Base-by-base conservation (phyloP, 2,888 invertebrate genomes). In the Invenusta paracnida region DNA sequence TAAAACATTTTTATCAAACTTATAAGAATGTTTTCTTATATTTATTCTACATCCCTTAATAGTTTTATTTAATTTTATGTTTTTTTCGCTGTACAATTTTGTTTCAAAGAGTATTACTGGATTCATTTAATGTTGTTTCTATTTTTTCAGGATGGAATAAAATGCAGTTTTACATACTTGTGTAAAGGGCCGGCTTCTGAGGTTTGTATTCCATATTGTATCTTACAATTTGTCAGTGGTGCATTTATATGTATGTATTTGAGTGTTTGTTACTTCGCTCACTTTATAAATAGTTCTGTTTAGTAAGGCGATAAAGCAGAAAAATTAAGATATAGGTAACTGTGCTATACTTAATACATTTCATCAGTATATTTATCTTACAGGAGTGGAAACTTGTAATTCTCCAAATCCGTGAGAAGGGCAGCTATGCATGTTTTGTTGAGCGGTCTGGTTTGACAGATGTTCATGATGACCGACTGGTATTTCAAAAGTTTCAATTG, bases 101-200 rank as follows among this genome's bases (percentile, higher is more conserved):
- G n/a, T n/a, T n/a, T n/a, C n/a, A n/a, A n/a, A n/a, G n/a, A n/a
- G n/a, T n/a, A n/a, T n/a, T n/a, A n/a, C n/a, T n/a, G n/a, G n/a
- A n/a, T n/a, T n/a, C n/a, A n/a, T n/a, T n/a, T n/a, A n/a, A n/a
- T n/a, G n/a, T n/a, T 73, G 27, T 73, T 73, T 73, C 23, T 23
- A 13, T 73, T 13, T n/a, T 73, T 73, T 25, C 73, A 73, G 73
- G 73, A 73, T 73, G 73, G 73, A 73, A 73, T 73, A 2, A 73
- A 73, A 25, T 73, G 73, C 73, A 73, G 5, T n/a, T 73, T 73
- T 25, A 73, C 73, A 73, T 73, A n/a, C 73, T 23, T 23, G 25
- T 23, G 73, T 73, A 73, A 73, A 73, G 73, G 73, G 11, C 73
- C 73, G 23, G 2, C 2, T 2, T 13, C 73, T n/a, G 73, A 73